A percentile compares a stretch with the other conserved stretches of the same genome.
Conservation (phyloP, 1,140 invertebrate genomes). For the Eueides isabella region DNA sequence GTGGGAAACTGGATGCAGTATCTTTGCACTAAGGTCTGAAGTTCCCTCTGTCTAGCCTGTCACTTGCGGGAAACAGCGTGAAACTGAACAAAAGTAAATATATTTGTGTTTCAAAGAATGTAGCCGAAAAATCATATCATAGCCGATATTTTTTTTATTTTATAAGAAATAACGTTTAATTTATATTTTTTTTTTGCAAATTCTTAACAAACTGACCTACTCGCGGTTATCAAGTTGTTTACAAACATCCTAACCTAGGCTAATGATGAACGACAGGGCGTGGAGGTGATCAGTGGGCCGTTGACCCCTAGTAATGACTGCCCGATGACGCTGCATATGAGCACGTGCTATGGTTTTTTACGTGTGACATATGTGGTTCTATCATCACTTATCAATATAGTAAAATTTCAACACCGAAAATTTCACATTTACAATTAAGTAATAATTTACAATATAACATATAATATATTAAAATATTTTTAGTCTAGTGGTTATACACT, state of each 20-base stretch:
- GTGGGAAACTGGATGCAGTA: no score
- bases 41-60: no score
- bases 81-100: no score
- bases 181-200: slow-evolving; percentile 5
- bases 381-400: slow-evolving; percentile 24
- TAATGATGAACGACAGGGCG: slow-evolving; percentile 80
- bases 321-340: slow-evolving; percentile 78
- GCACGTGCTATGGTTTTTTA: slow-evolving; percentile 65
- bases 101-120: no score
- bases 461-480: background rate
- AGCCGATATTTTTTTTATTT: background rate
- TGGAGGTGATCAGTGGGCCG: slow-evolving; percentile 75
- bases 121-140: background rate
- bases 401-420: background rate
- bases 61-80: no score
- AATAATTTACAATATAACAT: background rate
- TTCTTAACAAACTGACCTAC: slow-evolving; percentile 34
- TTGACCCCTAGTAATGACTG: slow-evolving; percentile 80
- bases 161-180: background rate
- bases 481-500: no score
- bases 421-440: no score
- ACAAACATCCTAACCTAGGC: slow-evolving; percentile 81
- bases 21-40: no score
- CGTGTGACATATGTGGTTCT: slow-evolving; percentile 52
- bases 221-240: slow-evolving; percentile 66